Percentiles rank a stretch among this genome's conserved stretches.
phyloP scores from a whole-genome alignment of 2,888 invertebrate species.

The Cyaniris semiargus region DNA sequence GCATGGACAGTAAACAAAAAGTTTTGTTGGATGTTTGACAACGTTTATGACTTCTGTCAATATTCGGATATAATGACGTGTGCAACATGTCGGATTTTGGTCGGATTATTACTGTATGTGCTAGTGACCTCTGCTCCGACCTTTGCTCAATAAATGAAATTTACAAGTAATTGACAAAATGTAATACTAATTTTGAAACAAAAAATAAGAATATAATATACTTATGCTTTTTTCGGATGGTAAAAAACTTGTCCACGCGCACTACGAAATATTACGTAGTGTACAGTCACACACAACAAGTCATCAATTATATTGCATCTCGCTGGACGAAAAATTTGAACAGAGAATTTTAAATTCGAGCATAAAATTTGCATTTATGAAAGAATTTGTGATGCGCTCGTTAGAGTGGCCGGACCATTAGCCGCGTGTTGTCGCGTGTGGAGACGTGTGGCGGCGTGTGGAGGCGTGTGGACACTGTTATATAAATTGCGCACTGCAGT shows the following conservation, averaged over 20 bases:
- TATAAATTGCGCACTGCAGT: slow-evolving; percentile 46
- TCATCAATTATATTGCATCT: slow-evolving; percentile 8
- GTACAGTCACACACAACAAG: neutral
- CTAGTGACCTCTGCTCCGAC: too few species aligned
- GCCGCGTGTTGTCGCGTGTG: slow-evolving; percentile 43
- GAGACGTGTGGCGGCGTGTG: slow-evolving; percentile 34
- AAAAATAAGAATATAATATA: too few species aligned
- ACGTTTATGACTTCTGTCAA: too few species aligned
- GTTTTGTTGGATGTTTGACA: too few species aligned
- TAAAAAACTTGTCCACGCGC: neutral
- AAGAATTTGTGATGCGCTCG: slow-evolving; percentile 37
- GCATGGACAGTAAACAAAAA: too few species aligned
- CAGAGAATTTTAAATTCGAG: slow-evolving; percentile 22
- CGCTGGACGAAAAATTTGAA: neutral
- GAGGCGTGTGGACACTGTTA: slow-evolving; percentile 41
- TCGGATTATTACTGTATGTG: too few species aligned
- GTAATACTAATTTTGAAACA: too few species aligned
- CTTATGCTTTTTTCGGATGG: too few species aligned
- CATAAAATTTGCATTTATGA: slow-evolving; percentile 31
- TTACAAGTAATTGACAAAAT: too few species aligned
- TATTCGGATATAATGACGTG: too few species aligned
- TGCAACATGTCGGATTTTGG: too few species aligned
- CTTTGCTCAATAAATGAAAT: too few species aligned
- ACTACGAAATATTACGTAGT: neutral
- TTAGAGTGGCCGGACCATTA: slow-evolving; percentile 41